Evolutionary conservation across 2,113 vertebrate species (phyloP).

Genomic region (Colistium nudipinnis): DNA sequence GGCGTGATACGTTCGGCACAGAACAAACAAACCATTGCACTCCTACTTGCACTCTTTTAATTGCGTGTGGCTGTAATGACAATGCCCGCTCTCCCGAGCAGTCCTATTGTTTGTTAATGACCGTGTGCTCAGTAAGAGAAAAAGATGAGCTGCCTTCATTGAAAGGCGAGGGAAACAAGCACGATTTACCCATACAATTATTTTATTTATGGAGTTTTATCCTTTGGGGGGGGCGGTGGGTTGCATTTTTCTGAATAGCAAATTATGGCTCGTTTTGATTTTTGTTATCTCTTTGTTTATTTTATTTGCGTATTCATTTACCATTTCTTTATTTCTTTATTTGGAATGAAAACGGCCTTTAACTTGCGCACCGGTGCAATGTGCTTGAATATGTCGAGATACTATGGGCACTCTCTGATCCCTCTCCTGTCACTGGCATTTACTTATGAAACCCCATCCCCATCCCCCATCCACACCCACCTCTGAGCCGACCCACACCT

Average conservation of each 20-base stretch:
- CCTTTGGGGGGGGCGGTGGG: no score
- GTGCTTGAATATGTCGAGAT: constrained; percentile 76
- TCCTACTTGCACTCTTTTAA: constrained; percentile 81
- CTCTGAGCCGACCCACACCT: constrained; percentile 73
- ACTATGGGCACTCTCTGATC: constrained; percentile 75
- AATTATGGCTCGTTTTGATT: constrained; percentile 47
- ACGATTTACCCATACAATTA: constrained; percentile 68
- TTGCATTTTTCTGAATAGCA: constrained; percentile 54
- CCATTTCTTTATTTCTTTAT: no score
- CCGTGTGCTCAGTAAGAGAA: constrained; percentile 73
- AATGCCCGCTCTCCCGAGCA: constrained; percentile 75
- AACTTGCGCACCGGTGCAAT: constrained; percentile 72
- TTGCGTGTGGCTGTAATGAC: constrained; percentile 82
- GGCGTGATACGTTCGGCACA: constrained; percentile 80
- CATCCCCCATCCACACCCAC: constrained; percentile 70
- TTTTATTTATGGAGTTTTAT: constrained; percentile 54
- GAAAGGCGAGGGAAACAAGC: constrained; percentile 68
- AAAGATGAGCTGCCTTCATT: constrained; percentile 70
- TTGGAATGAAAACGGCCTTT: constrained; percentile 75
- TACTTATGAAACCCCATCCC: constrained; percentile 83
- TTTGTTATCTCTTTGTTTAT: constrained; percentile 28
- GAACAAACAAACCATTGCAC: constrained; percentile 85
- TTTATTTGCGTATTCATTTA: no score
- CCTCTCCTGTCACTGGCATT: constrained; percentile 84
- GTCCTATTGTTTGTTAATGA: constrained; percentile 80